Base-by-base conservation (phyloP, 2,888 invertebrate species). In the Standfussiana lucernea region DNA sequence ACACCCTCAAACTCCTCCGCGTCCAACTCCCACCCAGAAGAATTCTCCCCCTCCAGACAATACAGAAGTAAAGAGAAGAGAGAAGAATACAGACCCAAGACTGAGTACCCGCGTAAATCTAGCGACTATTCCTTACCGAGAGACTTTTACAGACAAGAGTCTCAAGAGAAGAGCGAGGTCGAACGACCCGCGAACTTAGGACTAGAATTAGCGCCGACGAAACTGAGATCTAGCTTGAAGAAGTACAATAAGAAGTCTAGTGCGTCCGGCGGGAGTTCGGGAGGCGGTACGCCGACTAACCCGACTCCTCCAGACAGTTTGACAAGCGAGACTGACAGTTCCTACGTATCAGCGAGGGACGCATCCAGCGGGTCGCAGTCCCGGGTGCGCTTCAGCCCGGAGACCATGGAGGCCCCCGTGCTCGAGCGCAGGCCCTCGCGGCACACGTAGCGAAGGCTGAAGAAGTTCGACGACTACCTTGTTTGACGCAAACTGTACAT, bases 301-400 rank as follows among this genome's bases (percentile, higher is more conserved):
- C 98, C 98, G 2, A 98, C 99, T 11, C 98, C 99, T 0, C 98
- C 98, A 0, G 99, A 98, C 89, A 98, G 98, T 85, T 91, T 98
- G 79, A 98, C 98, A 0, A 98, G 98, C 90, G 99, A 99, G 89
- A 96, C 96, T 40, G 99, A 99, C 91, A 98, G 98, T 90, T 98
- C 98, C 64, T 99, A 99, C 93, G 98, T 98, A 87, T 99, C 99
- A 15, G 99, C 99, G 32, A 97, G 98, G 90, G 98, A 98, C 90
- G 97, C 97, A 0, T 97, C 97, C 24, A 97, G 97, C 79, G 97
- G 97, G 42, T 98, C 98, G n/a, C 97, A 97, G 81, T 97, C 98
- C 59, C 96, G 98, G 24, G 98, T 98, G 78, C 97, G 98, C 77
- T 98, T 98, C 94, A 98, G 98, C 69, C 98, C 98, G 0, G 98